phyloP scores from a whole-genome alignment of 2,113 vertebrate genomes.

The Chaetops frenatus region DNA sequence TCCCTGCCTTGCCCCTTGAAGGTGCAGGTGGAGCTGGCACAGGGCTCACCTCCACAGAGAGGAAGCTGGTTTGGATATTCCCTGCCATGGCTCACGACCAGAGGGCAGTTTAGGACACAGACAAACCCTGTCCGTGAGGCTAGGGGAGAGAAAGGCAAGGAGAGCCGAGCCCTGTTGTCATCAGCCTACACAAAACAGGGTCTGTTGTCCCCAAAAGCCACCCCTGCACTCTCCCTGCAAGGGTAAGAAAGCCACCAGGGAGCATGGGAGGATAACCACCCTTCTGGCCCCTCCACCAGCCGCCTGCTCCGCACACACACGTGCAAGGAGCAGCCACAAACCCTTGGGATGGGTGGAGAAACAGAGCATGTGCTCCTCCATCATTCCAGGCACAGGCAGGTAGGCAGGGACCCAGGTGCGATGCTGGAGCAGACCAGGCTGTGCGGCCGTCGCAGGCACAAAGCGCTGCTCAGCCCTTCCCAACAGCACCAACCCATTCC shows the following conservation, averaged over 20 bases:
- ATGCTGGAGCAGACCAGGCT: neutral
- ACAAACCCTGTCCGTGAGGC: neutral
- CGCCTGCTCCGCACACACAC: neutral
- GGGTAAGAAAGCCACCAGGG: neutral
- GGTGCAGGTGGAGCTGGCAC: neutral
- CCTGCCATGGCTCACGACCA: accelerated
- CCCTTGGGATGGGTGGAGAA: accelerated
- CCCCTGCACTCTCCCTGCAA: neutral
- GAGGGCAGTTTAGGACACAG: neutral
- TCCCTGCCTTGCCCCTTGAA: neutral
- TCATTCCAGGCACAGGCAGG: neutral
- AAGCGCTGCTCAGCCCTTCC: neutral
- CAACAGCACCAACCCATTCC: neutral
- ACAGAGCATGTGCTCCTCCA: neutral
- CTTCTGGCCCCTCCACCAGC: neutral
- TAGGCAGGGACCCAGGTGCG: neutral
- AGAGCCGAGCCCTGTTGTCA: neutral
- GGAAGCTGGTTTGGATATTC: neutral
- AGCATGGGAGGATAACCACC: neutral
- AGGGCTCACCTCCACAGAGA: neutral
- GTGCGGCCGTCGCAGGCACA: neutral
- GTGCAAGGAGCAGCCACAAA: accelerated
- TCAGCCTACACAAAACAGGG: accelerated
- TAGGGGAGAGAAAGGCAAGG: neutral
- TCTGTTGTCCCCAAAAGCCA: accelerated